phyloP scores from a whole-genome alignment of 2,113 vertebrate species.

The Penelope pileata region DNA sequence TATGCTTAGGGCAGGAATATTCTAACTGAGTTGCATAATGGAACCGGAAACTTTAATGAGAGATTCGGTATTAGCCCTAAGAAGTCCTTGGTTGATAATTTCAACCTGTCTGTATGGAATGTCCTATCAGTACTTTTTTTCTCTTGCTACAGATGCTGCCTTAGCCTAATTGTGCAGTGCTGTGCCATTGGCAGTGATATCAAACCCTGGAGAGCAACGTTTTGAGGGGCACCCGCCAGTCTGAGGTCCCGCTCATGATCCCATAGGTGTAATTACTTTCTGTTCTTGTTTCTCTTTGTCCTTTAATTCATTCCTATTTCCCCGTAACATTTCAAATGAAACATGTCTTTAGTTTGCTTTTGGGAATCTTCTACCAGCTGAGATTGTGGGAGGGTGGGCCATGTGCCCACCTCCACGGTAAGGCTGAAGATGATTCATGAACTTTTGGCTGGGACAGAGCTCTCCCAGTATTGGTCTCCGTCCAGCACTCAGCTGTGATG shows the following conservation, averaged over 20 bases:
- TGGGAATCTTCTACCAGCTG: background rate
- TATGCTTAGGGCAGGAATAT: background rate
- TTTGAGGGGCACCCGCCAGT: background rate
- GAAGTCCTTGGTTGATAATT: accelerated
- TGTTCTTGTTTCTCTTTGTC: background rate
- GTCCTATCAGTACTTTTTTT: background rate
- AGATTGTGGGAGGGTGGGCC: background rate
- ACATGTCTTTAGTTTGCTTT: background rate
- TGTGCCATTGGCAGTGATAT: accelerated
- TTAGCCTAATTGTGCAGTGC: accelerated
- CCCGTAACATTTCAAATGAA: background rate
- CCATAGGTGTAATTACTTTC: background rate
- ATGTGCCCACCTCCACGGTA: background rate
- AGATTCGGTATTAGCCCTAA: background rate
- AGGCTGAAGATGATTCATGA: background rate
- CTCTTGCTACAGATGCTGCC: background rate
- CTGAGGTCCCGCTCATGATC: background rate
- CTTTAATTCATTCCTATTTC: background rate
- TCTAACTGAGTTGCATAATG: background rate
- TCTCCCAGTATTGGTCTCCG: background rate
- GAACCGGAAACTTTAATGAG: background rate
- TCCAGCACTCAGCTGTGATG: background rate
- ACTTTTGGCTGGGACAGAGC: no score
- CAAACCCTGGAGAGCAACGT: accelerated
- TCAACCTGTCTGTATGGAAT: background rate